Conservation (phyloP, 2,888 invertebrate genomes). For the Xylota sylvarum region DNA sequence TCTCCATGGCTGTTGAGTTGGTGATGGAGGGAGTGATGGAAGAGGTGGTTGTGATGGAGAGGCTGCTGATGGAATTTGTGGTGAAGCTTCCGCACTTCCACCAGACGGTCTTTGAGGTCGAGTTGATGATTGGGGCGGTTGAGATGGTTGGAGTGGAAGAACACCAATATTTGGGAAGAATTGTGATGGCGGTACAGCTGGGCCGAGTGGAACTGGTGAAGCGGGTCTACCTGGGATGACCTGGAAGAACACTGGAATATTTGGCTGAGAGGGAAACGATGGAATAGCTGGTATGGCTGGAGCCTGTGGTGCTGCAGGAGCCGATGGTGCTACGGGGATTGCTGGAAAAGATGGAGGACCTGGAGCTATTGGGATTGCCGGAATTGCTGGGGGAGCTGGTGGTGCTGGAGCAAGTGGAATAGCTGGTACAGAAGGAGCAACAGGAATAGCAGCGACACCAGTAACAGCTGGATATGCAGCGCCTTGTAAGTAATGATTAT, state of each 20-base stretch:
- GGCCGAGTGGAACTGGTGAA: conserved; percentile 60
- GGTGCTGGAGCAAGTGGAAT: conserved; percentile 13
- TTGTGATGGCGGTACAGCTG: conserved; percentile 77
- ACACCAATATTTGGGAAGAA: conserved; percentile 78
- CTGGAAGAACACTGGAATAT: conserved; percentile 66
- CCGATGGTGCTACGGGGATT: conserved; percentile 18
- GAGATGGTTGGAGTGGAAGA: conserved; percentile 76
- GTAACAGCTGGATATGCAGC: conserved; percentile 58
- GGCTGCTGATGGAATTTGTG: conserved; percentile 80
- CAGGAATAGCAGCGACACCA: conserved; percentile 39
- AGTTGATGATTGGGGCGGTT: conserved; percentile 44
- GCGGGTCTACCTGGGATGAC: conserved; percentile 52
- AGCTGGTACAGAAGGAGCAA: conserved; percentile 48
- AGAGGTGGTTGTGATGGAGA: conserved; percentile 68
- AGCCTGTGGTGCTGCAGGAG: conserved; percentile 45
- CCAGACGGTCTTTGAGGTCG: conserved; percentile 81
- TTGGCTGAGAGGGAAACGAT: conserved; percentile 77
- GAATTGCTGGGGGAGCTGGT: conserved; percentile 54
- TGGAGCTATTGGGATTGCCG: conserved; percentile 60
- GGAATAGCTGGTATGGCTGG: conserved; percentile 65
- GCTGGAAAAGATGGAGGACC: conserved; percentile 78
- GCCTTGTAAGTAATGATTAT: conserved; percentile 79
- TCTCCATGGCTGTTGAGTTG: conserved; percentile 79
- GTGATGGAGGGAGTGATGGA: conserved; percentile 54
- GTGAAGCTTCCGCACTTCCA: conserved; percentile 82